phyloP scores from a whole-genome alignment of 2,113 vertebrate genomes.

The Brachirus orientalis region DNA sequence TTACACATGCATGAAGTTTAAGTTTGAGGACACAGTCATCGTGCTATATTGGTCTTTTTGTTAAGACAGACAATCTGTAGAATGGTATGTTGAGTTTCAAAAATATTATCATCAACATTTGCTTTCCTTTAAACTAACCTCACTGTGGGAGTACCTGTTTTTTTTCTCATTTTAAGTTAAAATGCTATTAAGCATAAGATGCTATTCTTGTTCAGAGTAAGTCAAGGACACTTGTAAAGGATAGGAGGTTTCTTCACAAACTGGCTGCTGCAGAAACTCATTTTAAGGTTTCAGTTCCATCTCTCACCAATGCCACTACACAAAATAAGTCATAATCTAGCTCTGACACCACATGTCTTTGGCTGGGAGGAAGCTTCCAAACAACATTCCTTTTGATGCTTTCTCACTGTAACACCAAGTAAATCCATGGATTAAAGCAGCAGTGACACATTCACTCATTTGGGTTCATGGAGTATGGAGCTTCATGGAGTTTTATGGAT shows the following conservation, averaged over 20 bases:
- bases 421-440: conserved; percentile 26
- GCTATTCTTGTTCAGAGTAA: neutral
- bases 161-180: conserved; percentile 18
- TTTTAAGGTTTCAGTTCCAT: conserved; percentile 41
- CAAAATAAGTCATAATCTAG: conserved; percentile 42
- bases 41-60: no score
- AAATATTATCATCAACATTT: neutral
- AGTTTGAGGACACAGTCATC: no score
- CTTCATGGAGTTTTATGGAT: neutral
- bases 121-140: conserved; percentile 2
- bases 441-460: conserved; percentile 37
- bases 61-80: no score
- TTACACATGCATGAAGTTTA: no score
- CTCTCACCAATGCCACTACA: conserved; percentile 27
- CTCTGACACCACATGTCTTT: conserved; percentile 41
- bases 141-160: neutral
- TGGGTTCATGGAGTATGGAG: no score
- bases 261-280: no score
- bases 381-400: conserved; percentile 45
- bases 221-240: conserved; percentile 32
- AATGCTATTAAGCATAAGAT: conserved; percentile 1
- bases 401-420: conserved; percentile 35
- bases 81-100: no score
- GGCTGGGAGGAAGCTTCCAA: conserved; percentile 53
- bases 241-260: neutral